Conservation (phyloP, 2,113 vertebrate genomes). For the Naja naja region DNA sequence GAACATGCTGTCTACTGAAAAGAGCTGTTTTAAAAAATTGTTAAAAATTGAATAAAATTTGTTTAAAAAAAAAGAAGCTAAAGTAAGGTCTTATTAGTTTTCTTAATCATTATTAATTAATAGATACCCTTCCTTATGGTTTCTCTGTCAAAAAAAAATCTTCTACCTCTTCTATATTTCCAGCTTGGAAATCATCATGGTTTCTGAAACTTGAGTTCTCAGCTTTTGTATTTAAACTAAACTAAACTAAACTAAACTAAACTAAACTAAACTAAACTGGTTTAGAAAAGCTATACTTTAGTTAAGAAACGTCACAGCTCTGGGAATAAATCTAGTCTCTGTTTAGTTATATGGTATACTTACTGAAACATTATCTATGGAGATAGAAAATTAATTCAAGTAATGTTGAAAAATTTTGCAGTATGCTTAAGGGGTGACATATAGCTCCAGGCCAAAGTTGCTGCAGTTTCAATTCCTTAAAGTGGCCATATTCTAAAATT, state of each 20-base stretch:
- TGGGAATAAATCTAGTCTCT: neutral
- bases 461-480: neutral
- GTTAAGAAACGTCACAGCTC: neutral
- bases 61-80: no score
- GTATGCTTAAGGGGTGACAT: neutral
- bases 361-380: neutral
- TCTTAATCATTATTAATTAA: neutral
- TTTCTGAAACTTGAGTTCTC: neutral
- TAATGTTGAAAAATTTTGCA: neutral
- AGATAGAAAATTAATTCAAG: neutral
- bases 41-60: no score
- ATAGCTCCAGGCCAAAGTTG: neutral
- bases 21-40: no score
- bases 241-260: no score
- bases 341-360: neutral
- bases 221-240: neutral
- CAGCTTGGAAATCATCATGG: neutral
- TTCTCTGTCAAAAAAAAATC: neutral
- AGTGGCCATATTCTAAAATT: neutral
- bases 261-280: no score
- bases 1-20: no score
- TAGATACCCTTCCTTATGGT: neutral
- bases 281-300: neutral
- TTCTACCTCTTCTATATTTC: neutral
- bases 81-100: neutral